These are phyloP conservation scores for Drosophila peninsularis DNA, from an alignment of 2,888 invertebrate genomes.

Conservation along the genomic window DNA sequence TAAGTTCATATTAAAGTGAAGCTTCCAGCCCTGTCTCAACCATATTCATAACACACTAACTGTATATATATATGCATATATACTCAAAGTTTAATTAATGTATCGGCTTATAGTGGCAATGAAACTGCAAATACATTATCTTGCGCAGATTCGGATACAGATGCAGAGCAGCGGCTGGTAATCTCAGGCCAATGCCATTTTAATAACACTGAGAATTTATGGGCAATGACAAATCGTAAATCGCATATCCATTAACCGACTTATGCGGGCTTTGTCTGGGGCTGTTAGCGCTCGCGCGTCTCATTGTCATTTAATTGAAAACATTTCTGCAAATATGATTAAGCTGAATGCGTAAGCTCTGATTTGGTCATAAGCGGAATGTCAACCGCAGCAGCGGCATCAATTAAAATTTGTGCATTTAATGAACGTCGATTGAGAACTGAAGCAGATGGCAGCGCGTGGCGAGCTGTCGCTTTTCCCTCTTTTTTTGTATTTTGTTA, in stretches of 20 bases:
- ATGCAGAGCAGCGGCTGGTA: not conserved
- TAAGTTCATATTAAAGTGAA: too few species aligned
- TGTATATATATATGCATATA: not conserved
- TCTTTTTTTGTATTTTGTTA: slow-evolving; percentile 24
- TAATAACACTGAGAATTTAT: slow-evolving; percentile 47
- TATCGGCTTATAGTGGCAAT: not conserved
- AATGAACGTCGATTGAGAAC: slow-evolving; percentile 44
- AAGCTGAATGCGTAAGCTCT: slow-evolving; percentile 42
- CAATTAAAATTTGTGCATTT: slow-evolving; percentile 62
- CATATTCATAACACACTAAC: not conserved
- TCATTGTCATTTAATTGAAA: slow-evolving; percentile 54
- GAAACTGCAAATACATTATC: not conserved
- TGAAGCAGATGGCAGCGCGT: slow-evolving; percentile 16
- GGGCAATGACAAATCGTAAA: slow-evolving; percentile 53
- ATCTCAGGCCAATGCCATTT: slow-evolving; percentile 19
- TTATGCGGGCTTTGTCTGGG: slow-evolving; percentile 47
- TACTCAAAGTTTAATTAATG: not conserved
- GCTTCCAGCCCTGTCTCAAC: too few species aligned
- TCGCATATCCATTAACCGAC: slow-evolving; percentile 64
- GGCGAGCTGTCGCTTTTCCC: not conserved
- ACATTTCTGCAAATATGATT: slow-evolving; percentile 61
- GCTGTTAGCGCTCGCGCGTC: not conserved
- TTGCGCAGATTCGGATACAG: too few species aligned
- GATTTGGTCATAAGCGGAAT: slow-evolving; percentile 33
- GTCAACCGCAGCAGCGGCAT: slow-evolving; percentile 17